A percentile compares a stretch with the other conserved stretches of the same genome.
These are phyloP conservation scores for Urocitellus parryii DNA, from an alignment of 2,113 vertebrate genomes.

Conservation along the genomic window DNA sequence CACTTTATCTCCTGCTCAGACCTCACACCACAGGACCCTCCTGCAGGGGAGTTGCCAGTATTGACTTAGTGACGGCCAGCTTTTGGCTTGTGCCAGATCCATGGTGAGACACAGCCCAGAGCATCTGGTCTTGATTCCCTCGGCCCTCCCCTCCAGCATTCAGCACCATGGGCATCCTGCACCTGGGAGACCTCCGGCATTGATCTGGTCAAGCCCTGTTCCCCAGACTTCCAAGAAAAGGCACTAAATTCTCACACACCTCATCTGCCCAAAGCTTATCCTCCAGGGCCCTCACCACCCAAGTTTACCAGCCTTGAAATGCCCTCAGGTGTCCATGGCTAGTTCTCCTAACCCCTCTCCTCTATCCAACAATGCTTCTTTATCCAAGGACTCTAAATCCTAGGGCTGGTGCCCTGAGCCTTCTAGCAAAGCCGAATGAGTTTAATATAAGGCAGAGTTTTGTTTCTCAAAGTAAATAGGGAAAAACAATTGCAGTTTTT, in stretches of 20 bases:
- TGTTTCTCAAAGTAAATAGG: constrained; percentile 61
- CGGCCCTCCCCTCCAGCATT: neutral
- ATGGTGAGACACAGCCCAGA: neutral
- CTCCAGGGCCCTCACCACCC: neutral
- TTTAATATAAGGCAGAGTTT: constrained; percentile 17
- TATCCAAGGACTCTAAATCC: constrained; percentile 21
- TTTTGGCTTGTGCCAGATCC: neutral
- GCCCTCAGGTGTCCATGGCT: neutral
- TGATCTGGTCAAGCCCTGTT: neutral
- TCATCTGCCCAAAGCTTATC: neutral
- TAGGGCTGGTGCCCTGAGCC: neutral
- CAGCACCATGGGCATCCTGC: neutral
- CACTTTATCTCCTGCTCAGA: neutral
- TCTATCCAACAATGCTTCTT: neutral
- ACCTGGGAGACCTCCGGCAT: neutral
- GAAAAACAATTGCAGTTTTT: constrained; percentile 60
- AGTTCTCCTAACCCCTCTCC: neutral
- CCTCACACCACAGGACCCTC: constrained; percentile 25
- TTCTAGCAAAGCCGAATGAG: constrained; percentile 18
- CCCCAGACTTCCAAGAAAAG: neutral
- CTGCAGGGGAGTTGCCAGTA: neutral
- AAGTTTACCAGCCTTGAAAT: neutral
- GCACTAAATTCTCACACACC: too few species aligned
- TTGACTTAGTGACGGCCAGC: neutral
- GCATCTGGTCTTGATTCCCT: neutral